Percentiles rank a stretch among this genome's conserved stretches.
Evolutionary conservation across 2,888 invertebrate species (phyloP).

Genomic region (Drosophila picticornis): DNA sequence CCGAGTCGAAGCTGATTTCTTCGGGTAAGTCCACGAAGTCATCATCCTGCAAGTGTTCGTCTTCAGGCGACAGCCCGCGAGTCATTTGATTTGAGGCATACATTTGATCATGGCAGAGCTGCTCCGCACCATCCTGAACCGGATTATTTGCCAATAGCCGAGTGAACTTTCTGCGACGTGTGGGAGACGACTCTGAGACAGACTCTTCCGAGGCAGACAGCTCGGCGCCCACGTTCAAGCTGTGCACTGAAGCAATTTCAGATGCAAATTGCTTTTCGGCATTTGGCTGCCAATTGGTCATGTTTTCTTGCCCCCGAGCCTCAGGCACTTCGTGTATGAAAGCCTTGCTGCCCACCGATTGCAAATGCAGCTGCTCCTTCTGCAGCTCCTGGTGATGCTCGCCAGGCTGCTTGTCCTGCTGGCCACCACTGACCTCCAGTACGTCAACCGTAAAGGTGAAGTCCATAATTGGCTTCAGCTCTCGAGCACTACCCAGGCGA

Average conservation of each 20-base stretch:
- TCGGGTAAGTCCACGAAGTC: neutral
- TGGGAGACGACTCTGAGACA: neutral
- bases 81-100: constrained; percentile 1
- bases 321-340: constrained; percentile 37
- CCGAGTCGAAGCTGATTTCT: constrained; percentile 1
- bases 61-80: neutral
- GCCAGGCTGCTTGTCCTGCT: constrained; percentile 4
- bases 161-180: constrained; percentile 40
- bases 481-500: constrained; percentile 51
- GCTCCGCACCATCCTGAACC: neutral
- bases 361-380: constrained; percentile 18
- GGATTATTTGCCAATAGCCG: constrained; percentile 22
- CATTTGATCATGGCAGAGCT: neutral
- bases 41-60: constrained; percentile 1
- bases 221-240: constrained; percentile 60
- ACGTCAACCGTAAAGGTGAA: constrained; percentile 72
- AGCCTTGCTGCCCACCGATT: constrained; percentile 27
- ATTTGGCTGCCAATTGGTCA: neutral
- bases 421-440: constrained; percentile 50
- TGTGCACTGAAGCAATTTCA: constrained; percentile 25
- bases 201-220: constrained; percentile 53
- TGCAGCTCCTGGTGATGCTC: constrained; percentile 1
- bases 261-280: constrained; percentile 3
- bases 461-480: constrained; percentile 74
- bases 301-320: constrained; percentile 15